Evolutionary conservation across 2,797 vertebrate genomes (phyloP).

Genomic region (Pseudochaenichthys georgianus): DNA sequence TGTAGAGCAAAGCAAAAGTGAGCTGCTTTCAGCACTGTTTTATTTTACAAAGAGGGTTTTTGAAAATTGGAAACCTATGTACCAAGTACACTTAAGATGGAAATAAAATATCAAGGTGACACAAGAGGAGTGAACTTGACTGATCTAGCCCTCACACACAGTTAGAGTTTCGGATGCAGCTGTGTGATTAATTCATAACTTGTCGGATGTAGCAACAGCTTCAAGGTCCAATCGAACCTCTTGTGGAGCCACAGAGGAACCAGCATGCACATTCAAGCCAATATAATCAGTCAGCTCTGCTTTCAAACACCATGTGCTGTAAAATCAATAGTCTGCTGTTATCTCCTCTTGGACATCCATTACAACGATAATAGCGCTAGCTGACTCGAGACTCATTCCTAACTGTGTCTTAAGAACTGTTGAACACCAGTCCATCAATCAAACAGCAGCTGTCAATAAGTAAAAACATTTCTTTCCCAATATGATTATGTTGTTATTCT

Average conservation of each 20-base stretch:
- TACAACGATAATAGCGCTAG: constrained; percentile 23
- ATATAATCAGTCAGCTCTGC: constrained; percentile 31
- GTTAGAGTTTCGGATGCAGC: constrained; percentile 1
- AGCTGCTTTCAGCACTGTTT: constrained; percentile 46
- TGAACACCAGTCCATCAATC: constrained; percentile 10
- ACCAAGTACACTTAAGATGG: constrained; percentile 19
- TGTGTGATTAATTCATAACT: constrained; percentile 17
- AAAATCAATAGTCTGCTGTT: constrained; percentile 49
- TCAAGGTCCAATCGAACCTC: background rate
- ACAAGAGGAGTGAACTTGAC: constrained; percentile 7
- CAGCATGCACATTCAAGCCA: constrained; percentile 15
- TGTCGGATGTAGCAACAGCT: background rate
- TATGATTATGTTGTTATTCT: constrained; percentile 36
- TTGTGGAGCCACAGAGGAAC: constrained; percentile 15
- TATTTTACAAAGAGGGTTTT: constrained; percentile 47
- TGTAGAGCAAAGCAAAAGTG: constrained; percentile 41
- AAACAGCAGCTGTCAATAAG: constrained; percentile 36
- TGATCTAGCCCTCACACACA: background rate
- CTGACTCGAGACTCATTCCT: constrained; percentile 17
- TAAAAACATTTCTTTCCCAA: constrained; percentile 29
- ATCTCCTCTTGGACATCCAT: constrained; percentile 40
- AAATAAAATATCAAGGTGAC: constrained; percentile 24
- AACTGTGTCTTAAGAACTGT: constrained; percentile 9
- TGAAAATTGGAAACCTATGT: constrained; percentile 69
- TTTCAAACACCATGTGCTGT: constrained; percentile 10